Evolutionary conservation across 1,140 invertebrate genomes (phyloP).

Genomic region (Calephelis virginiensis): DNA sequence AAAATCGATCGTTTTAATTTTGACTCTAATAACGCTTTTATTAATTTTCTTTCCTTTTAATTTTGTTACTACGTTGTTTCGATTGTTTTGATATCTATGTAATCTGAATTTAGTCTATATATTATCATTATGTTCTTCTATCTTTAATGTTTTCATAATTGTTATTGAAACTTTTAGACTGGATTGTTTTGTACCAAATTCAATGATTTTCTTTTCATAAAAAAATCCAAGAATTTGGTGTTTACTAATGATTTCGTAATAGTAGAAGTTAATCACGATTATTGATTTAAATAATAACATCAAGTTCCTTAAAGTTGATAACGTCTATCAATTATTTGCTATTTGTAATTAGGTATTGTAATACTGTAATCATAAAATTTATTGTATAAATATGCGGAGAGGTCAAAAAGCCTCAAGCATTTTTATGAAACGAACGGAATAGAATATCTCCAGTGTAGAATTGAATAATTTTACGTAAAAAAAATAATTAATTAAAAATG

Average conservation of each 20-base stretch:
- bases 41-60: conserved; percentile 22
- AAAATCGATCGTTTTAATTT: conserved; percentile 40
- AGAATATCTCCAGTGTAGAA: too few species aligned
- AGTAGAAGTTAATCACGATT: background rate
- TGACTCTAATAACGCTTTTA: background rate
- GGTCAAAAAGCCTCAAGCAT: too few species aligned
- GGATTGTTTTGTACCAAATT: conserved; percentile 50
- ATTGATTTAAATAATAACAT: background rate
- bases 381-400: too few species aligned
- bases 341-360: too few species aligned
- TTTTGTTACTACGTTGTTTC: background rate
- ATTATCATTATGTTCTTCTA: background rate
- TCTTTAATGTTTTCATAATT: background rate
- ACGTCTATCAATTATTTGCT: too few species aligned
- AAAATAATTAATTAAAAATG: too few species aligned
- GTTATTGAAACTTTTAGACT: conserved; percentile 38
- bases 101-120: too few species aligned
- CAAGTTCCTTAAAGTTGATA: too few species aligned
- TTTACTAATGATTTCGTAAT: conserved; percentile 2
- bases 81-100: too few species aligned
- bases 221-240: conserved; percentile 66
- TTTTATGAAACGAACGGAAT: too few species aligned
- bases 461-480: too few species aligned
- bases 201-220: conserved; percentile 58
- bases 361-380: too few species aligned